Evolutionary conservation across 1,140 invertebrate species (phyloP), one percentile per base, ranked within the genome.

Genomic region (Schlechtendalia chinensis): DNA sequence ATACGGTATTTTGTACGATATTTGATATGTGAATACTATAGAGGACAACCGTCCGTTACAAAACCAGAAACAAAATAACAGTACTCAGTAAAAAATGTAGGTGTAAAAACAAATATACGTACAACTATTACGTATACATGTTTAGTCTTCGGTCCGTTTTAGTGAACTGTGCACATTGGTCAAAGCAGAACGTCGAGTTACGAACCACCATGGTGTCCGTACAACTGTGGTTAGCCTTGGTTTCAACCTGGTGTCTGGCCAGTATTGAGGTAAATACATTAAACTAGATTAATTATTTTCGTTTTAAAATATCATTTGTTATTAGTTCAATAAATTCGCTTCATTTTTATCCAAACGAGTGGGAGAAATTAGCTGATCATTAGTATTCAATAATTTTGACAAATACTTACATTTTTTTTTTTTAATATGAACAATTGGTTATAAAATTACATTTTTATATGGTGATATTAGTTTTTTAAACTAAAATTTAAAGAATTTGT

Each of bases 21-120:
- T 69, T 69, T 69, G 24, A 50, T 69, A 69, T 69, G 67, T 69
- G n/a, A 24, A 27, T n/a, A 50, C 22, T 24, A 12, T 6, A 14
- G 71, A 12, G 32, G 71, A 74, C 71, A 56, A 56, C 53, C 32
- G 56, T 77, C 72, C 72, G 72, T 77, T 77, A 77, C 72, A 77
- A 77, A 77, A 77, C 72, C 72, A 77, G 72, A 77, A 58, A 77
- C 72, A 77, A 59, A 77, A 77, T 77, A 77, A 77, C 72, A 77
- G 72, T 77, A 77, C 56, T 29, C 72, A 6, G 54, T 77, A 59
- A 77, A 45, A 45, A 47, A 69, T 17, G 50, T 27, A 69, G 11
- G 22, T 54, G 53, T 29, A 54, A 53, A 53, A 54, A 50, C 8
- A 50, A 50, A 69, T 50, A 69, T 50, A 69, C 22, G 22, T 69